These are phyloP conservation scores for Odontophorus gujanensis DNA, from an alignment of 2,113 vertebrate genomes.

Conservation along the genomic window DNA sequence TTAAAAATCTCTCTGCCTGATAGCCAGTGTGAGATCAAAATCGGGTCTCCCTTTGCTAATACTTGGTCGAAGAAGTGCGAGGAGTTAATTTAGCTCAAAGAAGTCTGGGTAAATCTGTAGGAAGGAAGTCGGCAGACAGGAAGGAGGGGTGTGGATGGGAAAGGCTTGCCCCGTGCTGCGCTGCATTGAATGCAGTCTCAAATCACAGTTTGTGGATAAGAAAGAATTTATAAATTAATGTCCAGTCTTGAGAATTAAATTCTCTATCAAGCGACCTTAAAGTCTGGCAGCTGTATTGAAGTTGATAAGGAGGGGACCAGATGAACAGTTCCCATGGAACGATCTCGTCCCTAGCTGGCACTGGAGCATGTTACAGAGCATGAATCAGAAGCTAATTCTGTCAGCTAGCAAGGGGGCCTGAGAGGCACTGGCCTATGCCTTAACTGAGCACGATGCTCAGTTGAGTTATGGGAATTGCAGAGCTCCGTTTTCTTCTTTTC, in stretches of 20 bases:
- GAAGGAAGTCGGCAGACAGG: conserved; percentile 79
- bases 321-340: conserved; percentile 77
- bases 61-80: neutral
- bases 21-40: conserved; percentile 9
- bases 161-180: conserved; percentile 69
- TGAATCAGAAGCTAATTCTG: conserved; percentile 87
- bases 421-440: conserved; percentile 59
- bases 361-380: conserved; percentile 74
- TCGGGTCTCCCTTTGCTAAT: conserved; percentile 18
- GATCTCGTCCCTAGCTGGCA: conserved; percentile 80
- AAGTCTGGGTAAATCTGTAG: conserved; percentile 77
- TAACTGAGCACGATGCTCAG: conserved; percentile 65
- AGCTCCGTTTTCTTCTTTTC: neutral
- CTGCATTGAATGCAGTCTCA: conserved; percentile 30
- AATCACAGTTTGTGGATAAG: conserved; percentile 76
- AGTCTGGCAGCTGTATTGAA: conserved; percentile 76
- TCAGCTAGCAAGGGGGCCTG: conserved; percentile 77
- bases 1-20: neutral
- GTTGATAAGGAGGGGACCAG: conserved; percentile 79
- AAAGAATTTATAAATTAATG: conserved; percentile 80
- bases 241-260: conserved; percentile 77
- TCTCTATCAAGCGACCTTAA: conserved; percentile 73
- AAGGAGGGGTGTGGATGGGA: conserved; percentile 81
- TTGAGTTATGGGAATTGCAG: conserved; percentile 77
- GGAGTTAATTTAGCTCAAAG: conserved; percentile 68